phyloP scores from a whole-genome alignment of 2,113 vertebrate genomes.

The Serilophus lunatus region DNA sequence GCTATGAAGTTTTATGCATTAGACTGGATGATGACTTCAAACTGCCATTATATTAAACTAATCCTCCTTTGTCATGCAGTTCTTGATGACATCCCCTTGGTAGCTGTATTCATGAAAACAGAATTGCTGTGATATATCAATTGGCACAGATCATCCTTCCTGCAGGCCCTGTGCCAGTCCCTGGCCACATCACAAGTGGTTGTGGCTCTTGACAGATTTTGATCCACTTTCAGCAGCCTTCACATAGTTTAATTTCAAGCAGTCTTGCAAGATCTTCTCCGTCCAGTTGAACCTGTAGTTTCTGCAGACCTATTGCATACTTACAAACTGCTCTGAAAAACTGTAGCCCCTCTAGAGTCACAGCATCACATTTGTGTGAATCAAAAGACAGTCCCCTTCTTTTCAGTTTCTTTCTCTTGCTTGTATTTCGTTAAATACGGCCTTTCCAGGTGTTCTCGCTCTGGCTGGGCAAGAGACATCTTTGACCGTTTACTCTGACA shows the following conservation, averaged over 20 bases:
- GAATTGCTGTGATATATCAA: background rate
- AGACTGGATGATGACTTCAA: background rate
- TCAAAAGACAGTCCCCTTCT: background rate
- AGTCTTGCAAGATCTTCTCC: background rate
- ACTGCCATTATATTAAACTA: background rate
- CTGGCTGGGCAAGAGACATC: background rate
- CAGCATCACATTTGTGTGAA: rapidly evolving
- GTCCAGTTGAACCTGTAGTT: background rate
- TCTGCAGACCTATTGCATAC: background rate
- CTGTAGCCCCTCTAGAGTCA: background rate
- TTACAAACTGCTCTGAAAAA: background rate
- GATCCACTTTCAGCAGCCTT: background rate
- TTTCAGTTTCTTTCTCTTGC: background rate
- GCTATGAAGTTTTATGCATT: background rate
- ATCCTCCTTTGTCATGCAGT: background rate
- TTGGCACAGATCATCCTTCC: background rate
- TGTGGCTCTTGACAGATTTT: background rate
- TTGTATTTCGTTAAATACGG: background rate
- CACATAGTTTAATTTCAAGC: background rate
- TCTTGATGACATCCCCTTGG: background rate
- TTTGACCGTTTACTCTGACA: background rate
- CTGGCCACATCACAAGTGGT: background rate
- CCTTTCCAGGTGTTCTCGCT: background rate
- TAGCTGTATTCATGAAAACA: background rate
- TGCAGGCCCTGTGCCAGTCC: background rate